phyloP scores from a whole-genome alignment of 2,888 invertebrate genomes.

The Trachelus tabidus region DNA sequence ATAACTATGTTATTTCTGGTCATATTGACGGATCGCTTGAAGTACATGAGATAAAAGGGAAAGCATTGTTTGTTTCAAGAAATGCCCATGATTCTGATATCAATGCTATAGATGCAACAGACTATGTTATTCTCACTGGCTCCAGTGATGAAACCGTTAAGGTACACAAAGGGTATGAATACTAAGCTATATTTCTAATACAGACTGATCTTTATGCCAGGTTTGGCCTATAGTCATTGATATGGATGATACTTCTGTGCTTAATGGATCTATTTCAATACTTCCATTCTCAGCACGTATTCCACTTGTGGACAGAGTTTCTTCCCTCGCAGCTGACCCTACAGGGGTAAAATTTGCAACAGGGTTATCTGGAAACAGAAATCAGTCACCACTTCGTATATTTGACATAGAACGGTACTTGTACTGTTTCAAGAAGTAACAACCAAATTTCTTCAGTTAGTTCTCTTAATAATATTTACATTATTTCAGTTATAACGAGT shows the following conservation, averaged over 20 bases:
- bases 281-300: slow-evolving; percentile 32
- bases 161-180: slow-evolving; percentile 38
- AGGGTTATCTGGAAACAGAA: slow-evolving; percentile 67
- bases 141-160: slow-evolving; percentile 65
- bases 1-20: slow-evolving; percentile 63
- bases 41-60: slow-evolving; percentile 32
- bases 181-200: not conserved
- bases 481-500: slow-evolving; percentile 42
- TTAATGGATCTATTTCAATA: slow-evolving; percentile 22
- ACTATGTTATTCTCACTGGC: slow-evolving; percentile 63
- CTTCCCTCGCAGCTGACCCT: slow-evolving; percentile 65
- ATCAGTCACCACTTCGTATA: slow-evolving; percentile 65
- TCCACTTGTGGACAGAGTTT: slow-evolving; percentile 64
- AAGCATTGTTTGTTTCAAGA: slow-evolving; percentile 36
- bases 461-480: not conserved
- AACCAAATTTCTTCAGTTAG: not conserved
- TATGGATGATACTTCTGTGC: slow-evolving; percentile 9
- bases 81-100: slow-evolving; percentile 62
- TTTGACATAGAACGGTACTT: slow-evolving; percentile 69
- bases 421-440: not conserved
- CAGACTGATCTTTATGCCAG: slow-evolving; percentile 25
- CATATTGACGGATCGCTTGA: slow-evolving; percentile 56
- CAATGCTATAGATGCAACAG: slow-evolving; percentile 64
- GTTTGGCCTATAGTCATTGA: slow-evolving; percentile 34
- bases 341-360: slow-evolving; percentile 62